A percentile compares a stretch with the other conserved stretches of the same genome.
These are phyloP conservation scores for Thalassoma bifasciatum DNA, from an alignment of 2,113 vertebrate genomes.

Conservation along the genomic window DNA sequence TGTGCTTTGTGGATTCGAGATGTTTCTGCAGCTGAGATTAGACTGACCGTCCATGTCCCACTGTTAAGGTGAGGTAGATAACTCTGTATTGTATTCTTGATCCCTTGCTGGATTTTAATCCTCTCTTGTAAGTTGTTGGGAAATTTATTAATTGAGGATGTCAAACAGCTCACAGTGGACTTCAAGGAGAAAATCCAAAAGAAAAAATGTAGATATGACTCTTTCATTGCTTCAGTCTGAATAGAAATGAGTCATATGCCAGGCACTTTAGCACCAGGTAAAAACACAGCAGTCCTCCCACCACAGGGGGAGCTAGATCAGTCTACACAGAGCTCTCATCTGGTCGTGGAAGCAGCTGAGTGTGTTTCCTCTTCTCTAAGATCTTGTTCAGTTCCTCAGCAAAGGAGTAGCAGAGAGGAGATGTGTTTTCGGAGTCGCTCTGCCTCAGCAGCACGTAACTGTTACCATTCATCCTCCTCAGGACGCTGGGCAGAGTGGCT, in stretches of 20 bases:
- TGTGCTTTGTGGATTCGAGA: conserved; percentile 30
- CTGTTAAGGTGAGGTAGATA: conserved; percentile 73
- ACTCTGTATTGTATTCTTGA: conserved; percentile 6
- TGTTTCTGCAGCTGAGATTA: conserved; percentile 12
- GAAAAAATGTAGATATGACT: conserved; percentile 33
- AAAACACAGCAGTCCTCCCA: conserved; percentile 45
- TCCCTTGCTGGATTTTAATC: conserved; percentile 29
- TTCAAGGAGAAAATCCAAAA: conserved; percentile 39
- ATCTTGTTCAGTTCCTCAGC: conserved; percentile 96
- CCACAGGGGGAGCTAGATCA: conserved; percentile 45
- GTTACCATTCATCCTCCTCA: conserved; percentile 95
- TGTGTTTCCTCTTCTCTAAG: conserved; percentile 96
- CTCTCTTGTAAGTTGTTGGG: conserved; percentile 11
- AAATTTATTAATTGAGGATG: conserved; percentile 28
- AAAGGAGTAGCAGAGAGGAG: conserved; percentile 87
- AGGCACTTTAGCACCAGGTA: conserved; percentile 64
- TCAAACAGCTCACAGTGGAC: conserved; percentile 10
- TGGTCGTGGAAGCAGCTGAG: conserved; percentile 89
- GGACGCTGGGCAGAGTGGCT: conserved; percentile 89
- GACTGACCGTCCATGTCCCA: conserved; percentile 40
- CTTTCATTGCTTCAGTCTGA: conserved; percentile 44
- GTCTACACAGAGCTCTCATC: conserved; percentile 96
- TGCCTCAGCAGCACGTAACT: conserved; percentile 95
- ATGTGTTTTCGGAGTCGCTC: conserved; percentile 83
- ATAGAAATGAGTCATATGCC: conserved; percentile 32